A percentile compares a stretch with the other conserved stretches of the same genome.
These are phyloP conservation scores for Sciurus niger DNA, from an alignment of 2,113 vertebrate species.

Conservation along the genomic window DNA sequence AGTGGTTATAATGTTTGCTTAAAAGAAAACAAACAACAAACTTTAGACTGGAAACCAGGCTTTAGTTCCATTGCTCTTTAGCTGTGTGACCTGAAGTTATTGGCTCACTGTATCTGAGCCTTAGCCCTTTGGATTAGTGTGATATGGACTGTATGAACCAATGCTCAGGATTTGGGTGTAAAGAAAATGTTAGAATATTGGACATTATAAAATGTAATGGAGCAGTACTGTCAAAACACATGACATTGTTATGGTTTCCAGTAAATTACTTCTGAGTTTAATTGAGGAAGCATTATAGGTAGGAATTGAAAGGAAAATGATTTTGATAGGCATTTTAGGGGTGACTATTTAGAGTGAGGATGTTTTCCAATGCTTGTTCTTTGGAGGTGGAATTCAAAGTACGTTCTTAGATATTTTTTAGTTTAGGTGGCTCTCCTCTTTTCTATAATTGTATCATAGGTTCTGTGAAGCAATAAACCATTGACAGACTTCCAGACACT, in stretches of 20 bases:
- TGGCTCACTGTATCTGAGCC: background rate
- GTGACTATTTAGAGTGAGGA: background rate
- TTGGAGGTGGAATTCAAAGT: slow-evolving; percentile 10
- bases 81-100: background rate
- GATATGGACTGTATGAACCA: background rate
- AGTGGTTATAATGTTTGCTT: background rate
- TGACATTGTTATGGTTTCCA: background rate
- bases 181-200: background rate
- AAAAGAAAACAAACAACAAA: background rate
- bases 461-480: background rate
- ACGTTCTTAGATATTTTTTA: background rate
- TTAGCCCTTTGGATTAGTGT: background rate
- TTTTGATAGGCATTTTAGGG: background rate
- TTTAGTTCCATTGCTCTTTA: background rate
- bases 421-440: background rate
- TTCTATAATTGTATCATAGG: background rate
- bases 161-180: background rate
- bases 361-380: background rate
- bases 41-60: background rate
- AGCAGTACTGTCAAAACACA: background rate
- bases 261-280: background rate
- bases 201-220: background rate
- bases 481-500: background rate
- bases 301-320: background rate
- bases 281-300: background rate